Percentiles rank a stretch among this genome's conserved stretches.
These are phyloP conservation scores for Tychaedon coryphoeus DNA, from an alignment of 2,113 vertebrate species.

Conservation along the genomic window DNA sequence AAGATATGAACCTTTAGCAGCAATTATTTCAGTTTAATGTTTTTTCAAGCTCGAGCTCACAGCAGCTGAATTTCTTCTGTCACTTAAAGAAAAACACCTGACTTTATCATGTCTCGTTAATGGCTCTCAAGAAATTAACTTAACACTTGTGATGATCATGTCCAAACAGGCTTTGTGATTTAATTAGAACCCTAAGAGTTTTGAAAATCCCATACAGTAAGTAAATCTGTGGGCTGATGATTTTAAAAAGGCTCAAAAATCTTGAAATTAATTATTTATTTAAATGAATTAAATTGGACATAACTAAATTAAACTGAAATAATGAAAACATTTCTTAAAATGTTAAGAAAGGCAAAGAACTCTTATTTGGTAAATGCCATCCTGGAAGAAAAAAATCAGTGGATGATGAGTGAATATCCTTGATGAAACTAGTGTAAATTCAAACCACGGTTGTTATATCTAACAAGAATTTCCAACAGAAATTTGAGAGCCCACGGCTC, in stretches of 20 bases:
- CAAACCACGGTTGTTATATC: not conserved
- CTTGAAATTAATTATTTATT: not conserved
- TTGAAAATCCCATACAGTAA: not conserved
- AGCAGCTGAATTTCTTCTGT: constrained; percentile 9
- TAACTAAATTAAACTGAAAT: not conserved
- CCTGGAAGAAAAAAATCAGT: not conserved
- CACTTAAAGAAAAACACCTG: not conserved
- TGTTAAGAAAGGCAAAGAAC: not conserved
- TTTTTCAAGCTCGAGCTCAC: constrained; percentile 12
- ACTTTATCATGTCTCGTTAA: constrained; percentile 20
- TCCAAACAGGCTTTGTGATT: constrained; percentile 15
- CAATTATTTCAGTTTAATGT: constrained; percentile 33
- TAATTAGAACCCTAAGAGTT: constrained; percentile 14
- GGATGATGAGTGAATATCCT: not conserved
- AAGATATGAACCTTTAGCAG: not conserved
- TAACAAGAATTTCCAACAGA: not conserved
- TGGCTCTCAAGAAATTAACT: constrained; percentile 27
- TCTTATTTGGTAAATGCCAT: not conserved
- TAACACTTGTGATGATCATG: constrained; percentile 2
- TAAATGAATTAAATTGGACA: not conserved
- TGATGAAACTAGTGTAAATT: not conserved
- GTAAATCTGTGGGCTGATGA: not conserved
- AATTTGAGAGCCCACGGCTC: not conserved
- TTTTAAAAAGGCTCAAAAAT: not conserved
- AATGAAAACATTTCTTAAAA: not conserved